phyloP scores from a whole-genome alignment of 2,888 invertebrate species.

The Eumacrocentrus americanus region DNA sequence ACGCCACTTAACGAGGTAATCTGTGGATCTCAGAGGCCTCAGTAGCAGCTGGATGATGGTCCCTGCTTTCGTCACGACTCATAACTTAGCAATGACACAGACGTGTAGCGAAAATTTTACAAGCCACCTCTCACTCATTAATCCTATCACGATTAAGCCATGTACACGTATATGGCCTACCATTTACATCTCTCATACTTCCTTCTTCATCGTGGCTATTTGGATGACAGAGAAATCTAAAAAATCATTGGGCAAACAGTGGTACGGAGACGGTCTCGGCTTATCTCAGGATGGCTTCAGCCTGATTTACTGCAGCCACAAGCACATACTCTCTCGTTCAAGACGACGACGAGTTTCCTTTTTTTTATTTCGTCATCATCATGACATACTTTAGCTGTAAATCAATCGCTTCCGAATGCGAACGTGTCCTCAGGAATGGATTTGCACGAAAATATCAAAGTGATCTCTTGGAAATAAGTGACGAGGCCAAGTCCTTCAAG shows the following conservation, averaged over 20 bases:
- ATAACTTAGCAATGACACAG: not conserved
- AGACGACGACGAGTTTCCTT: too few species aligned
- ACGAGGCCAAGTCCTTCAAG: not conserved
- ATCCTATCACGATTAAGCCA: not conserved
- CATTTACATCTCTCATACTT: not conserved
- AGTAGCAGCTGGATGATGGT: constrained; percentile 38
- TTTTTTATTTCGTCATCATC: too few species aligned
- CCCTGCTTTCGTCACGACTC: too few species aligned
- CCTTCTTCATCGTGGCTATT: constrained; percentile 6
- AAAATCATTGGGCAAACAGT: constrained; percentile 25
- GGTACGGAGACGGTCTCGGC: constrained; percentile 21
- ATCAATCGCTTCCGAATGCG: too few species aligned
- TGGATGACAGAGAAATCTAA: constrained; percentile 3
- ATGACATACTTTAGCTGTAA: too few species aligned
- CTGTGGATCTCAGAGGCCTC: constrained; percentile 46
- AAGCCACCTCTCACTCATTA: not conserved
- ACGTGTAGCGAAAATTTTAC: not conserved
- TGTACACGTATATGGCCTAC: not conserved
- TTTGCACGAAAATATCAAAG: too few species aligned
- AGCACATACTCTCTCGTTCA: too few species aligned
- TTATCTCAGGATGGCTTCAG: constrained; percentile 27
- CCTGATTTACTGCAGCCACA: constrained; percentile 27
- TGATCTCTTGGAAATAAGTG: too few species aligned
- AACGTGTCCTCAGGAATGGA: too few species aligned
- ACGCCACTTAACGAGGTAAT: constrained; percentile 53